phyloP scores from a whole-genome alignment of 2,888 invertebrate genomes.

The Morpho deidamia region DNA sequence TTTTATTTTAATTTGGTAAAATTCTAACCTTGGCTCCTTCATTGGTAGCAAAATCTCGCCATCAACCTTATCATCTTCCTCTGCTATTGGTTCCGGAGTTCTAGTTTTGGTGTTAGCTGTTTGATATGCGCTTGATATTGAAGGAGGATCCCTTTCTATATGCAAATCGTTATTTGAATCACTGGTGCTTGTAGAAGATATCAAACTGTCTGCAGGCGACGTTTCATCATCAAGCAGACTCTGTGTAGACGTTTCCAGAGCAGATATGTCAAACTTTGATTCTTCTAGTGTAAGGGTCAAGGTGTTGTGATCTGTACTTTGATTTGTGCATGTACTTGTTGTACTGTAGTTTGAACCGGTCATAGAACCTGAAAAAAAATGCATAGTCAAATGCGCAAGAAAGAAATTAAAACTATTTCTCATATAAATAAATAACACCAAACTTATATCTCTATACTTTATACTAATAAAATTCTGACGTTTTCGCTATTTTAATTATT shows the following conservation, averaged over 20 bases:
- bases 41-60: conserved; percentile 50
- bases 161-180: conserved; percentile 77
- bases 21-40: conserved; percentile 51
- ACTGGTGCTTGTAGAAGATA: conserved; percentile 81
- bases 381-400: too few relatives aligned
- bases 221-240: conserved; percentile 89
- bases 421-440: background rate
- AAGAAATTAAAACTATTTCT: background rate
- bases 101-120: conserved; percentile 76
- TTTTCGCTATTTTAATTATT: too few relatives aligned
- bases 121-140: conserved; percentile 68
- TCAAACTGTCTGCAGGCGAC: conserved; percentile 88
- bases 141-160: conserved; percentile 64
- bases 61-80: conserved; percentile 51
- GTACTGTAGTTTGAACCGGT: conserved; percentile 74
- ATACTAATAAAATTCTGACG: too few relatives aligned
- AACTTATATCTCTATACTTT: too few relatives aligned
- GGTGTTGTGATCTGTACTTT: conserved; percentile 60
- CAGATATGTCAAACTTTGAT: conserved; percentile 86
- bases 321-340: conserved; percentile 71
- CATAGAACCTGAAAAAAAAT: conserved; percentile 58
- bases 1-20: too few relatives aligned
- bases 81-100: conserved; percentile 53
- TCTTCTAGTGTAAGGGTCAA: conserved; percentile 83
- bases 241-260: conserved; percentile 82